These are phyloP conservation scores for Microdon myrmicae DNA, from an alignment of 2,888 invertebrate genomes.

Conservation along the genomic window DNA sequence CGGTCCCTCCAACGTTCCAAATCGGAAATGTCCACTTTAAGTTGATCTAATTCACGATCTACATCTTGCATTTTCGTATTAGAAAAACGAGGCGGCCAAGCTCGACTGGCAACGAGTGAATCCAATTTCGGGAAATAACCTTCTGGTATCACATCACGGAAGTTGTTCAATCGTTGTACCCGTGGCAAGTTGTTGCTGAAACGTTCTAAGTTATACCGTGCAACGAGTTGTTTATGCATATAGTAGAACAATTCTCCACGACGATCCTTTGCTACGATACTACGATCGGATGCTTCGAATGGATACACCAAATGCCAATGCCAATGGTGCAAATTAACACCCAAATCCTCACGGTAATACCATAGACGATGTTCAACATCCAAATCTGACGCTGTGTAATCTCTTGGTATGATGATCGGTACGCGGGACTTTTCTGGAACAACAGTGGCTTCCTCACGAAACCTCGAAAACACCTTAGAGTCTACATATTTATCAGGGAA, in stretches of 20 bases:
- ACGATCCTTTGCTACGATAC: slow-evolving; percentile 73
- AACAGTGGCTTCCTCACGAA: slow-evolving; percentile 71
- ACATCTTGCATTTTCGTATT: slow-evolving; percentile 71
- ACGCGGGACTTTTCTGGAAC: slow-evolving; percentile 75
- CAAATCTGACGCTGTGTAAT: slow-evolving; percentile 79
- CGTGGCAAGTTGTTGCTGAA: slow-evolving; percentile 77
- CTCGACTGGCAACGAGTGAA: slow-evolving; percentile 78
- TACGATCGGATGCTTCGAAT: slow-evolving; percentile 72
- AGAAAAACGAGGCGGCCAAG: slow-evolving; percentile 79
- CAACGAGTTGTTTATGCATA: slow-evolving; percentile 75
- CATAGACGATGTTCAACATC: slow-evolving; percentile 79
- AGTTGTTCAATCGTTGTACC: slow-evolving; percentile 73
- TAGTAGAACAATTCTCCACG: slow-evolving; percentile 84
- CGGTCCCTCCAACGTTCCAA: slow-evolving; percentile 81
- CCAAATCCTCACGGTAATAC: slow-evolving; percentile 71
- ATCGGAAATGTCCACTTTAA: slow-evolving; percentile 75
- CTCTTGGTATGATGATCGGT: slow-evolving; percentile 70
- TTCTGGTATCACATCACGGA: slow-evolving; percentile 77
- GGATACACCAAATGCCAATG: slow-evolving; percentile 78
- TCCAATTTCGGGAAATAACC: slow-evolving; percentile 88
- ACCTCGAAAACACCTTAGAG: slow-evolving; percentile 70
- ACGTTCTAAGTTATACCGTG: slow-evolving; percentile 81
- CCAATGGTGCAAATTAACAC: slow-evolving; percentile 70
- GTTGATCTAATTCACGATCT: slow-evolving; percentile 75
- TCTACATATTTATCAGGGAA: slow-evolving; percentile 76